Base-by-base conservation (phyloP, 2,888 invertebrate genomes). In the Pyrrhosoma nymphula region DNA sequence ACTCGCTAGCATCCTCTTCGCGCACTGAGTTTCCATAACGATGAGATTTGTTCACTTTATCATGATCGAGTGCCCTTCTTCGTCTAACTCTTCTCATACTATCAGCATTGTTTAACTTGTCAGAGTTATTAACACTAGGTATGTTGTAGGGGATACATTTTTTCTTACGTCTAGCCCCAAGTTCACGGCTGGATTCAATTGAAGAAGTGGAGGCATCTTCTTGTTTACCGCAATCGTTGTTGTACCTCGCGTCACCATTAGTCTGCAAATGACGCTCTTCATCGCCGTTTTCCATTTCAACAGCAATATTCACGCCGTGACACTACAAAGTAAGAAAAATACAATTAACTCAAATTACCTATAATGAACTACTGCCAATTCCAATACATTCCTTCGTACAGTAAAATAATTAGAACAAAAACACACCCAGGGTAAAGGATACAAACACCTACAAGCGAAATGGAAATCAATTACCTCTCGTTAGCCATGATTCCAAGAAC, bases 271-370 rank as follows among this genome's bases (percentile, higher is more conserved):
- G 93, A 93, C 93, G 93, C 93, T 93, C 93, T 75, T 93, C 93
- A 47, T 93, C 93, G 69, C 69, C 93, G 93, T 93, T 93, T 93
- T 93, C 93, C 93, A 93, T 93, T 69, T 93, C 93, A 63, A 69
- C 47, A 47, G 69, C 47, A 93, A 47, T 47, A 69, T 93, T 93
- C 69, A 93, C 39, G 75, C 69, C 23, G 26, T 93, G 93, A 69
- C 93, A 93, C 93, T 93, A 39, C 69, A n/a, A 93, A 93, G 26
- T n/a, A 75, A 93, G 10, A 18, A 69, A 47, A 60, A 35, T 16
- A 35, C 60, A 23, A 39, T 23, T 35, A n/a, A 60, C n/a, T 75
- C 23, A 93, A 39, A 55, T 55, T 55, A 47, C 23, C 63, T 69
- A 0, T 0, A 35, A n/a, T n/a, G 47, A 4, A 35, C 63, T 93